These are phyloP conservation scores for Drosophila athabasca DNA, from an alignment of 1,140 invertebrate species.

Conservation along the genomic window DNA sequence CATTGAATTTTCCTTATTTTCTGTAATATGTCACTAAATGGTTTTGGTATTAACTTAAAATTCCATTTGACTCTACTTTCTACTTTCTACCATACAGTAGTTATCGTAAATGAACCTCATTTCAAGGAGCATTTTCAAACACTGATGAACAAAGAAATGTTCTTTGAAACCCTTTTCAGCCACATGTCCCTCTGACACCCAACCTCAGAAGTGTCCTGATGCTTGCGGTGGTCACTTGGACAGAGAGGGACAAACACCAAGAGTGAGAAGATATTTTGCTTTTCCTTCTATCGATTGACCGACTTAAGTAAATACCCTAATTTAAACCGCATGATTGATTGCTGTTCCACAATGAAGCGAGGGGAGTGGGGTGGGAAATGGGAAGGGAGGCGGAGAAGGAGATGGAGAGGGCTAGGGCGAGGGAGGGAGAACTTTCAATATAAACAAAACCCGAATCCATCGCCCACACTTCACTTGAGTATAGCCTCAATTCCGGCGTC, in stretches of 20 bases:
- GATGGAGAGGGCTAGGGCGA: too few relatives aligned
- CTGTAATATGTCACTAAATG: too few relatives aligned
- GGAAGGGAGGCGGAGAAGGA: too few relatives aligned
- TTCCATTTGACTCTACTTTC: background rate
- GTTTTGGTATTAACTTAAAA: too few relatives aligned
- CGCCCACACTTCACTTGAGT: conserved; percentile 25
- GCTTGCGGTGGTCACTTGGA: conserved; percentile 34
- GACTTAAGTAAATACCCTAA: conserved; percentile 80
- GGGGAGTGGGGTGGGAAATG: conserved; percentile 1
- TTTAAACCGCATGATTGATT: conserved; percentile 83
- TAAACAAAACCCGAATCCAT: conserved; percentile 54
- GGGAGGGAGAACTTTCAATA: conserved; percentile 50
- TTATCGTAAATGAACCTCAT: background rate
- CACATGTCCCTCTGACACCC: background rate
- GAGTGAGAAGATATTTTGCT: conserved; percentile 36
- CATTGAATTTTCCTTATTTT: too few relatives aligned
- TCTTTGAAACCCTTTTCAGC: conserved; percentile 46
- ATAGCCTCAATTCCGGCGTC: conserved; percentile 37
- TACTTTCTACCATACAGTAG: too few relatives aligned
- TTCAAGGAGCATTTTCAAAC: conserved; percentile 15
- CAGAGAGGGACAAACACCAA: conserved; percentile 4
- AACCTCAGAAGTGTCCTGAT: conserved; percentile 24
- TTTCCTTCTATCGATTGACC: conserved; percentile 58
- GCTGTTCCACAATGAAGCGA: conserved; percentile 39
- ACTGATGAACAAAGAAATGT: conserved; percentile 37